phyloP scores from a whole-genome alignment of 2,113 vertebrate genomes.

The Pterophyllum scalare region DNA sequence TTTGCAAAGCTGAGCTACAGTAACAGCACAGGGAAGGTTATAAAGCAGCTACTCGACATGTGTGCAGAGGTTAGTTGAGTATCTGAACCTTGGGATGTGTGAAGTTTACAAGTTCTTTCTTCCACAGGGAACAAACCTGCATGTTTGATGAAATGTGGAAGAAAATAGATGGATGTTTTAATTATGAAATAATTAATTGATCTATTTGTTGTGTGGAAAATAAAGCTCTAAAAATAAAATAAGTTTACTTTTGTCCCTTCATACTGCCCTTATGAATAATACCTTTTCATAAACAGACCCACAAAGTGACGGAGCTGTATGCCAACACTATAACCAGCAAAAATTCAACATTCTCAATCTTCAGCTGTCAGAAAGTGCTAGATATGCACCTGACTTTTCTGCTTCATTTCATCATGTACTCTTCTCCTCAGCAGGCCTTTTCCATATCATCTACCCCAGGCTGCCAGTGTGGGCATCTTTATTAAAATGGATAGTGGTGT shows the following conservation, averaged over 20 bases:
- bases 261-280: not conserved
- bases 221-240: not conserved
- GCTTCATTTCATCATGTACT: slow-evolving; percentile 13
- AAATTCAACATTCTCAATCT: not conserved
- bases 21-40: not conserved
- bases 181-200: not conserved
- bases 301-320: not conserved
- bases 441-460: slow-evolving; percentile 10
- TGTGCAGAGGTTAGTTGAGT: not conserved
- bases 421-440: slow-evolving; percentile 23
- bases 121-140: not conserved
- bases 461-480: slow-evolving; percentile 59
- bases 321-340: not conserved
- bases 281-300: not conserved
- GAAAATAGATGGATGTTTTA: not conserved
- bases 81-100: not conserved
- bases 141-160: not conserved
- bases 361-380: not conserved
- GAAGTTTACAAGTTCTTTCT: not conserved
- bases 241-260: not conserved
- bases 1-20: not conserved
- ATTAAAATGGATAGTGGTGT: slow-evolving; percentile 72
- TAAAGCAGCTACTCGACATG: not conserved
- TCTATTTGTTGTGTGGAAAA: not conserved
- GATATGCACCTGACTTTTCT: not conserved